Evolutionary conservation across 2,888 invertebrate genomes (phyloP).

Genomic region (Rhodophaea formosa): DNA sequence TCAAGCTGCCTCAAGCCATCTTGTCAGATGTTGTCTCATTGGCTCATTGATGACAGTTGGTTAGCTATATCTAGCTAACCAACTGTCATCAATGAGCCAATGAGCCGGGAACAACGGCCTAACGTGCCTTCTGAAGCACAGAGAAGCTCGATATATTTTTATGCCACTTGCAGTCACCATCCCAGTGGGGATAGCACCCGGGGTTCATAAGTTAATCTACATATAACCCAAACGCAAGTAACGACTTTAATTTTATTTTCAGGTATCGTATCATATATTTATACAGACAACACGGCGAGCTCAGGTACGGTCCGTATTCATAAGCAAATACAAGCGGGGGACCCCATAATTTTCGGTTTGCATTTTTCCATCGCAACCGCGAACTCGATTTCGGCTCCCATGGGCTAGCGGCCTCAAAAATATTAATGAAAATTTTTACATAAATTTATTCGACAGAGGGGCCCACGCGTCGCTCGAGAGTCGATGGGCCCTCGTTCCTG

Average conservation of each 20-base stretch:
- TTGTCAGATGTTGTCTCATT: too few relatives aligned
- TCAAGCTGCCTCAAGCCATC: too few relatives aligned
- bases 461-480: conserved; percentile 65
- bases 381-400: conserved; percentile 79
- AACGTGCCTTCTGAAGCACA: too few relatives aligned
- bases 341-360: conserved; percentile 80
- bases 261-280: conserved; percentile 63
- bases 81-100: too few relatives aligned
- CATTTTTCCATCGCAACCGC: conserved; percentile 81
- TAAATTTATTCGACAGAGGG: conserved; percentile 81
- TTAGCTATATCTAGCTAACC: too few relatives aligned
- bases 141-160: too few relatives aligned
- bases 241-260: conserved; percentile 68
- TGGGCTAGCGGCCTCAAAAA: conserved; percentile 79
- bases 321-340: conserved; percentile 80
- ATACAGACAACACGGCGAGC: conserved; percentile 55
- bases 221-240: conserved; percentile 48
- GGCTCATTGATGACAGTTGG: too few relatives aligned
- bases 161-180: too few relatives aligned
- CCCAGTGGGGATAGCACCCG: too few relatives aligned
- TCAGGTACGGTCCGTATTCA: conserved; percentile 72
- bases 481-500: conserved; percentile 68
- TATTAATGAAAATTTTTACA: conserved; percentile 82
- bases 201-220: too few relatives aligned
- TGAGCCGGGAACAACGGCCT: too few relatives aligned